These are phyloP conservation scores for Bombus ignitus DNA, from an alignment of 1,140 invertebrate species.

Conservation along the genomic window DNA sequence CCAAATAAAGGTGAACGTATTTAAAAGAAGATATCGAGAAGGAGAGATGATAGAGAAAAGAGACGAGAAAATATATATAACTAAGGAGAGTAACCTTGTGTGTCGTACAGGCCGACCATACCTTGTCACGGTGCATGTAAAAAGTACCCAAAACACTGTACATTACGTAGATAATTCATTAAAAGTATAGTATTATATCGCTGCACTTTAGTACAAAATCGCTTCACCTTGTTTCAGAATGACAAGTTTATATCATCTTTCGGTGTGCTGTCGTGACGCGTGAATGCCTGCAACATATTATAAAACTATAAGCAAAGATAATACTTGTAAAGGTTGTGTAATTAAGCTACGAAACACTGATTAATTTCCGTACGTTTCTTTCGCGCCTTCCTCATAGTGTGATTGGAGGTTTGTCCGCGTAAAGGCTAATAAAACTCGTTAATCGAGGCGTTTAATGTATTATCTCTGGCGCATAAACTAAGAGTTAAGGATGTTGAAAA, in stretches of 20 bases:
- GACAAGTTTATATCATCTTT: conserved; percentile 74
- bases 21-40: conserved; percentile 10
- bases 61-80: conserved; percentile 2
- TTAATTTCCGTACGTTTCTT: conserved; percentile 44
- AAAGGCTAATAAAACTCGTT: conserved; percentile 42
- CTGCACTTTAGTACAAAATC: conserved; percentile 82
- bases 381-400: conserved; percentile 14
- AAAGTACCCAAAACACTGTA: conserved; percentile 74
- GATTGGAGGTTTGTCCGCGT: conserved; percentile 34
- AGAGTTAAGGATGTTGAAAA: conserved; percentile 49
- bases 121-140: conserved; percentile 71
- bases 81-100: conserved; percentile 30
- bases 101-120: conserved; percentile 68
- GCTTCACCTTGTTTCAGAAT: conserved; percentile 77
- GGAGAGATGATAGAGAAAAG: neutral
- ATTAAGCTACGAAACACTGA: conserved; percentile 38
- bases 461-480: conserved; percentile 22
- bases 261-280: conserved; percentile 71
- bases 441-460: conserved; percentile 9
- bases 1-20: conserved; percentile 1
- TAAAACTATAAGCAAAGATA: conserved; percentile 30
- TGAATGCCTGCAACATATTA: conserved; percentile 72
- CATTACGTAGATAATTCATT: conserved; percentile 78
- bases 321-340: conserved; percentile 66
- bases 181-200: conserved; percentile 78